phyloP scores from a whole-genome alignment of 2,888 invertebrate genomes.

The Hypomecis atomaria region DNA sequence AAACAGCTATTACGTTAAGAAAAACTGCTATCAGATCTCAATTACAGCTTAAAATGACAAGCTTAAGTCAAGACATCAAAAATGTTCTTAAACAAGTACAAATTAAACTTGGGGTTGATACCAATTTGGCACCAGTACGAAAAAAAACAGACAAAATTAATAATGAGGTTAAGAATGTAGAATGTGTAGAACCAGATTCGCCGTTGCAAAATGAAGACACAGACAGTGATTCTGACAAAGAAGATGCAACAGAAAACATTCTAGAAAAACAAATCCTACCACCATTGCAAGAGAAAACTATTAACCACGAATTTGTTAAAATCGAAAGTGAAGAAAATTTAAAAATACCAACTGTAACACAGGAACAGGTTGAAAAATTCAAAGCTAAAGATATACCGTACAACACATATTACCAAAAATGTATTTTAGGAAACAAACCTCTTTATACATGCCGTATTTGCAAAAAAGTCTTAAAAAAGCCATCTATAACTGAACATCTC shows the following conservation, averaged over 20 bases:
- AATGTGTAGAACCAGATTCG: too few relatives aligned
- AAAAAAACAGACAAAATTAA: too few relatives aligned
- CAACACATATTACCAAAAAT: neutral
- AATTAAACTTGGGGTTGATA: too few relatives aligned
- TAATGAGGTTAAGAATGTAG: too few relatives aligned
- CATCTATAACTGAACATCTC: conserved; percentile 1
- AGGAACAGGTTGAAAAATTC: neutral
- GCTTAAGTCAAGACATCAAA: neutral
- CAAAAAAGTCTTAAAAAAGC: neutral
- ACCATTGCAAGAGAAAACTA: neutral
- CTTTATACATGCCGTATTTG: conserved; percentile 3
- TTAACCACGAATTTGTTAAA: neutral
- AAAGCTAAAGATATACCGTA: neutral
- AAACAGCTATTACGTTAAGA: conserved; percentile 5
- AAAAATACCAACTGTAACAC: neutral
- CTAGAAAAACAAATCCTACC: neutral
- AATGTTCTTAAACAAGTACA: neutral
- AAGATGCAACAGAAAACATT: too few relatives aligned
- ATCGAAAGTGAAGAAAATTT: neutral
- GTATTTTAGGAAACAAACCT: neutral
- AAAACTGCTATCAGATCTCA: conserved; percentile 2
- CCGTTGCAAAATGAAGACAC: too few relatives aligned
- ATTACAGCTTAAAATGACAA: neutral
- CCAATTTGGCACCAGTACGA: too few relatives aligned
- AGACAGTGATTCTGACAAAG: too few relatives aligned